Base-by-base conservation (phyloP, 2,888 invertebrate species). In the Abscondita cerata region DNA sequence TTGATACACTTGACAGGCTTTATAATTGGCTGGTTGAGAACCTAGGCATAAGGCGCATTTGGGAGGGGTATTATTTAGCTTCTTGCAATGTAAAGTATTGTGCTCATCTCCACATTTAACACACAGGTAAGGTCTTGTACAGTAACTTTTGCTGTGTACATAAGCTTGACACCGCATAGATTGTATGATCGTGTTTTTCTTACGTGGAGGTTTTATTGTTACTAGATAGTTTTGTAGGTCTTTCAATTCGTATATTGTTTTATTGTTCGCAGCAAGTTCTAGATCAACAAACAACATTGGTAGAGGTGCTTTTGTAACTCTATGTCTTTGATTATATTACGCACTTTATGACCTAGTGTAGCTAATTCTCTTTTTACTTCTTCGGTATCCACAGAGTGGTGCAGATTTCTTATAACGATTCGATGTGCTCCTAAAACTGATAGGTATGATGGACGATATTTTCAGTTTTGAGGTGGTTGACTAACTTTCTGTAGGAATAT, bases 191-290 rank as follows among this genome's bases (percentile, higher is more conserved):
- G n/a, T n/a, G n/a, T n/a, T n/a, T n/a, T n/a, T n/a, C n/a, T n/a
- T 52, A 52, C 38, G 40, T 52, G 36, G 52, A 36, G 52, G 52
- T 18, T 38, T 20, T 2, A 36, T 20, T 18, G 38, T 36, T 52
- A 52, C 19, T 20, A 36, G 15, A 36, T 34, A 38, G 8, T 52
- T n/a, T 18, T 36, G 36, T 18, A 52, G 1, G 12, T 36, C 16
- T 15, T 52, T 38, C 6, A 12, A 33, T 25, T n/a, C 25, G 6
- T 25, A 6, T 6, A 6, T 6, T 25, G 2, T 25, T 25, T 2
- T 25, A 6, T 25, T 25, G 6, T 25, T 25, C 6, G 2, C 25
- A 4, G 25, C 25, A 25, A 25, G 25, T 25, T 25, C 25, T 4
- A 25, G 25, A 25, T 25, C 25, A 4, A 25, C 25, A 2, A 25